Evolutionary conservation across 2,797 vertebrate genomes (phyloP).

Genomic region (Muscicapa comitata): DNA sequence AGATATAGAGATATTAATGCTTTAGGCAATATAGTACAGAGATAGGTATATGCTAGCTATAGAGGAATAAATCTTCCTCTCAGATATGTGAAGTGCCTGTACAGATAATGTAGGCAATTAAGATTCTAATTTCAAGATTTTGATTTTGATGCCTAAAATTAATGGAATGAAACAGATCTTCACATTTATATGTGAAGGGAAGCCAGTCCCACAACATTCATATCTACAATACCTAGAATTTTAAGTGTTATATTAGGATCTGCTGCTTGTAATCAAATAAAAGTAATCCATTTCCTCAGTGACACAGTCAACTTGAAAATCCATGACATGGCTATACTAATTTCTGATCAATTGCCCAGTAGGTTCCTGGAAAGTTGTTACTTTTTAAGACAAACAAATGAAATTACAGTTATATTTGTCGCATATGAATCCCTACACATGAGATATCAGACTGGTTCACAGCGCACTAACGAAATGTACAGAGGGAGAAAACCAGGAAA

Average conservation of each 20-base stretch:
- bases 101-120: background rate
- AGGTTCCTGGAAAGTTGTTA: background rate
- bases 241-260: background rate
- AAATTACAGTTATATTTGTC: background rate
- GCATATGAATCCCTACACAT: fast-evolving
- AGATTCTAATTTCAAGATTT: background rate
- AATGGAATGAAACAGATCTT: background rate
- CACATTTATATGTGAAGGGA: background rate
- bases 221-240: background rate
- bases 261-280: background rate
- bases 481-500: background rate
- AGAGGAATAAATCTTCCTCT: background rate
- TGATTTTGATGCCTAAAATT: background rate
- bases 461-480: background rate
- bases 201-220: background rate
- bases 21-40: background rate
- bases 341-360: background rate
- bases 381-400: background rate
- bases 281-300: background rate
- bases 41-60: background rate
- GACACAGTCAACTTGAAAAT: background rate
- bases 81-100: background rate
- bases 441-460: background rate
- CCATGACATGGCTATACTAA: background rate
- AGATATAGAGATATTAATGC: fast-evolving